Evolutionary conservation across 2,113 vertebrate genomes (phyloP), one percentile per base, ranked within the genome.

Genomic region (Sigmodon hispidus): DNA sequence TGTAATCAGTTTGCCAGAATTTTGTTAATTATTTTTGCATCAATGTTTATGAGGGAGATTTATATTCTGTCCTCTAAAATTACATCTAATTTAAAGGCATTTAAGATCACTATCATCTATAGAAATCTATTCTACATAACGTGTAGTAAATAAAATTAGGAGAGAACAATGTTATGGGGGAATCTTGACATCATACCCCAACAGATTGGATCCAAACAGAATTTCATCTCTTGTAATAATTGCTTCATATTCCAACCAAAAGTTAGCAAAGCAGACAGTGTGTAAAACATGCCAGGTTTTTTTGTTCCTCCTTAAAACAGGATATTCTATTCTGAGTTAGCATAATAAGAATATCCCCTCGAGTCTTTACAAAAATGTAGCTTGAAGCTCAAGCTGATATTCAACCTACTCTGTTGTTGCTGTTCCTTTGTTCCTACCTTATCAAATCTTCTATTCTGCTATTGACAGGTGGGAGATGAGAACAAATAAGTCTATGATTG

Each of bases 11-110:
- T n/a, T n/a, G n/a, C n/a, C n/a, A n/a, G n/a, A n/a, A n/a, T n/a
- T n/a, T n/a, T n/a, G n/a, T n/a, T n/a, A n/a, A n/a, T n/a, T n/a
- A n/a, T n/a, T n/a, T n/a, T n/a, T n/a, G n/a, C n/a, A n/a, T n/a
- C n/a, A n/a, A n/a, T n/a, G n/a, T n/a, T n/a, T n/a, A n/a, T n/a
- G n/a, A n/a, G n/a, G n/a, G n/a, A n/a, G n/a, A n/a, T n/a, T n/a
- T n/a, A n/a, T n/a, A 80, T 90, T 92, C 26, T 4, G 52, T 91
- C 34, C 89, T 86, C n/a, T 92, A 88, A 93, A 93, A 76, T 86
- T 24, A 93, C 9, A 84, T 5, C 10, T 85, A n/a, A 75, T 21
- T 21, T 94, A 94, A 88, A 63, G 81, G 72, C 22, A 61, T 70
- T 91, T 86, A 89, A 72, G 52, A 59, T 73, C 16, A 8, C 59